These are phyloP conservation scores for Chelmon rostratus DNA, from an alignment of 2,797 vertebrate genomes.

Conservation along the genomic window DNA sequence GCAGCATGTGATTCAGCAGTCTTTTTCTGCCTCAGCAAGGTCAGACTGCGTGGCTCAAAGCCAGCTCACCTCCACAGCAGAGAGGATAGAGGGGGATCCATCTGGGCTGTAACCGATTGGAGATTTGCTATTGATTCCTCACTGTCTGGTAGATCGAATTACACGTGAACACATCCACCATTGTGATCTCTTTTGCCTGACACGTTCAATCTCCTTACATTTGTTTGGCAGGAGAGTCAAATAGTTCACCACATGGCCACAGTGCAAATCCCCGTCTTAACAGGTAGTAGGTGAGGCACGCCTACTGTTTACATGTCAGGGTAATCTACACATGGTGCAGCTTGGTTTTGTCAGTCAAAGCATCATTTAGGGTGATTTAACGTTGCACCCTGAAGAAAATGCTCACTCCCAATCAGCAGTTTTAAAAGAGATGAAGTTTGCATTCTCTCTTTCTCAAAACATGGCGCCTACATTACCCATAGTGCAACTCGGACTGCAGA, in stretches of 20 bases:
- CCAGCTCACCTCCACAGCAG: slow-evolving; percentile 23
- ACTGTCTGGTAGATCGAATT: slow-evolving; percentile 16
- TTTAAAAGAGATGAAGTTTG: too few species aligned
- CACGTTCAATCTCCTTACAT: not conserved
- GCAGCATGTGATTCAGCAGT: slow-evolving; percentile 73
- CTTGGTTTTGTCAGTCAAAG: too few species aligned
- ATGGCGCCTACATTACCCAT: not conserved
- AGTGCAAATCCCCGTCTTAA: slow-evolving; percentile 60
- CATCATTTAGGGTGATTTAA: too few species aligned
- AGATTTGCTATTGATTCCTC: slow-evolving; percentile 30
- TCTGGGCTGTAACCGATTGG: slow-evolving; percentile 13
- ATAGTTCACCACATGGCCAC: slow-evolving; percentile 40
- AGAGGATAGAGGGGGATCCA: slow-evolving; percentile 2
- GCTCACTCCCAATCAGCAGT: too few species aligned
- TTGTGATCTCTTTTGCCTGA: slow-evolving; percentile 1
- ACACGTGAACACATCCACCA: not conserved
- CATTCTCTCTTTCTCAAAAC: not conserved
- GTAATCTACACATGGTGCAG: slow-evolving; percentile 5
- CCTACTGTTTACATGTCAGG: slow-evolving; percentile 50
- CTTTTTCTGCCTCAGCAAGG: slow-evolving; percentile 65
- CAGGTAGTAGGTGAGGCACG: slow-evolving; percentile 35
- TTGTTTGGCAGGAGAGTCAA: slow-evolving; percentile 15
- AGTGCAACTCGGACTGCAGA: not conserved
- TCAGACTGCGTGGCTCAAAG: slow-evolving; percentile 46
- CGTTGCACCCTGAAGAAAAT: too few species aligned